Evolutionary conservation across 2,797 vertebrate species (phyloP).

Genomic region (Calcarius lapponicus): DNA sequence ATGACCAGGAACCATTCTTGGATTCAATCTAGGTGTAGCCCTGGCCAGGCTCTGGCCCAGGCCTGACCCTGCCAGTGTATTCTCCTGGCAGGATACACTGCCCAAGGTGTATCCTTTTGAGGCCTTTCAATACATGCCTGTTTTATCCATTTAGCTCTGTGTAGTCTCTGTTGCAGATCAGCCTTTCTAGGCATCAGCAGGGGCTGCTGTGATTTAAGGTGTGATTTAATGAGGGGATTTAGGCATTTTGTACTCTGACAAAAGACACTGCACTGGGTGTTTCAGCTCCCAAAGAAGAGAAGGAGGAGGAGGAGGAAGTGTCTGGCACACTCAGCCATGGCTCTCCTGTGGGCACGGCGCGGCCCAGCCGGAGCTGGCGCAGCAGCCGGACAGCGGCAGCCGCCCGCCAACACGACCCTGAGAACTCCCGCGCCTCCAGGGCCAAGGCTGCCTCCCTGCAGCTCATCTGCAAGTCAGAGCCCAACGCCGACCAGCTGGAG

Average conservation of each 20-base stretch:
- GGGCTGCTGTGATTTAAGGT: not conserved
- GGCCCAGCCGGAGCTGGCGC: constrained; percentile 75
- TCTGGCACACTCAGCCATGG: constrained; percentile 30
- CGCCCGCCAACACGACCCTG: constrained; percentile 64
- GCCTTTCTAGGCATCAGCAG: not conserved
- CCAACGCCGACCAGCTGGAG: constrained; percentile 81
- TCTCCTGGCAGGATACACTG: not conserved
- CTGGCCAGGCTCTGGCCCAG: not conserved
- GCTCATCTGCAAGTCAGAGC: constrained; percentile 90
- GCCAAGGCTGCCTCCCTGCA: constrained; percentile 75
- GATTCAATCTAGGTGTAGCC: not conserved
- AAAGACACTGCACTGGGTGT: not conserved
- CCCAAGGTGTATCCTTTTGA: not conserved
- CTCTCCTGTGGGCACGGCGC: constrained; percentile 25
- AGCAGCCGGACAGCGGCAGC: constrained; percentile 64
- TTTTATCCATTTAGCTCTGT: not conserved
- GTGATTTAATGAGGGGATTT: not conserved
- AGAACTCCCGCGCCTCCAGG: constrained; percentile 70
- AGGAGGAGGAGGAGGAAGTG: constrained; percentile 72
- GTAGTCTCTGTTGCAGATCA: not conserved
- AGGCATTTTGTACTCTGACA: not conserved
- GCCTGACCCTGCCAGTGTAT: too few species aligned
- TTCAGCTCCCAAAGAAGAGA: constrained; percentile 81
- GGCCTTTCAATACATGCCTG: not conserved
- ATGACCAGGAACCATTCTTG: not conserved